Evolutionary conservation across 2,888 invertebrate genomes (phyloP), one percentile per base, ranked within the genome.

Genomic region (Caenorhabditis wallacei): DNA sequence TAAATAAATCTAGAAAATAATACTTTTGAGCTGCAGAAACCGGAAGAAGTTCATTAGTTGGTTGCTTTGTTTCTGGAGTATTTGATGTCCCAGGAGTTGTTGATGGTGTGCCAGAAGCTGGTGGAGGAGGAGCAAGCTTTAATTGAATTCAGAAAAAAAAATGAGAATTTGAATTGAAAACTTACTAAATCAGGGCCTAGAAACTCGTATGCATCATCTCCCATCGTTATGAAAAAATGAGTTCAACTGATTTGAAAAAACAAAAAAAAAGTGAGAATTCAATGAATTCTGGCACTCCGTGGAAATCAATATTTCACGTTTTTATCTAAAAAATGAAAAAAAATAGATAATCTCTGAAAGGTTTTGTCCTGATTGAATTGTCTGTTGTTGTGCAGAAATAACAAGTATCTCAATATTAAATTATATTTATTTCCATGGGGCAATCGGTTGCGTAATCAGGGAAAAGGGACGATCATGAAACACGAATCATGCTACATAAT

Each of bases 121-220:
- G 63, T 18, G 74, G 64, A 1, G 74, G 74, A 0, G 74, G 74
- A 56, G 74, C 74, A 10, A 74, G 64, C 72, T 72, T 5, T 43
- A 43, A 43, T 43, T 43, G 37, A n/a, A n/a, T 8, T 30, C 30
- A 30, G 30, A 30, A 30, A 43, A 8, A 5, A 16, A 63, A 8
- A 3, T 10, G 11, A 8, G 16, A 1, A 56, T 1, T 11, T 35
- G 0, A 22, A 24, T n/a, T 35, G 1, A 10, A 5, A 59, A 54
- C 72, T 63, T 18, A 72, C 72, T 40, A 74, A 56, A 74, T 74
- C 74, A 8, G 74, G 74, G 24, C 63, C 43, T 46, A 74, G 53
- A 30, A 74, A 74, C 74, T 74, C 74, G 74, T 74, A 74, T 18
- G 74, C 74, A 56, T 74, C 74, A 46, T 74, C 74, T 13, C 54